Percentiles rank a stretch among this genome's conserved stretches.
These are phyloP conservation scores for Chaetura pelagica DNA, from an alignment of 2,113 vertebrate genomes.

Conservation along the genomic window DNA sequence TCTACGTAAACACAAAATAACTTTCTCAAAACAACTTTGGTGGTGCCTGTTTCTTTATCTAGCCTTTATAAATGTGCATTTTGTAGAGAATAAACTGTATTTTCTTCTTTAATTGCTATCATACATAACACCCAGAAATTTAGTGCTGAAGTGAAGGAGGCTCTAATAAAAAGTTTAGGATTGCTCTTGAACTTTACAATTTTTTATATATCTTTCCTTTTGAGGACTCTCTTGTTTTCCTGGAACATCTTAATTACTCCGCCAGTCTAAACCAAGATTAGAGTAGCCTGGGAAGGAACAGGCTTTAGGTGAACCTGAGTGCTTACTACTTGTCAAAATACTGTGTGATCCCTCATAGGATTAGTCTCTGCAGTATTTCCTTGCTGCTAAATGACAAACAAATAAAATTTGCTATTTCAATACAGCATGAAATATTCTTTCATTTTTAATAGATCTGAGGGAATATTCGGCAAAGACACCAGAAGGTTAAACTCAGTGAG, in stretches of 20 bases:
- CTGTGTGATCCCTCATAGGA: slow-evolving; percentile 14
- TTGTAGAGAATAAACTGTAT: not conserved
- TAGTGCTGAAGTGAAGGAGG: not conserved
- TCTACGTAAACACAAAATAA: not conserved
- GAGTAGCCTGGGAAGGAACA: not conserved
- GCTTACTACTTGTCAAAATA: slow-evolving; percentile 8
- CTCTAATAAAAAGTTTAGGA: not conserved
- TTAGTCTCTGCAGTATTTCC: slow-evolving; percentile 11
- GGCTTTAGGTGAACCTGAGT: slow-evolving; percentile 1
- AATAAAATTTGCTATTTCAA: slow-evolving; percentile 29
- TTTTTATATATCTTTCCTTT: not conserved
- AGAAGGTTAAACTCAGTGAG: not conserved
- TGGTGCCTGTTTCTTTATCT: not conserved
- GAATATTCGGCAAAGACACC: not conserved
- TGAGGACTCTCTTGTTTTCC: not conserved
- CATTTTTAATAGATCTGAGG: not conserved
- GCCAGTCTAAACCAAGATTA: slow-evolving; percentile 33
- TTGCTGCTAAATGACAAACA: slow-evolving; percentile 37
- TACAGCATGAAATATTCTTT: not conserved
- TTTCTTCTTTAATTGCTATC: not conserved
- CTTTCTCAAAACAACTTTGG: not conserved
- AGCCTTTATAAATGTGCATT: not conserved
- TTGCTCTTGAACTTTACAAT: not conserved
- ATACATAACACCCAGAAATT: not conserved
- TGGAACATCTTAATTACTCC: slow-evolving; percentile 28